These are phyloP conservation scores for Chelon auratus DNA, from an alignment of 2,797 vertebrate species.

Conservation along the genomic window DNA sequence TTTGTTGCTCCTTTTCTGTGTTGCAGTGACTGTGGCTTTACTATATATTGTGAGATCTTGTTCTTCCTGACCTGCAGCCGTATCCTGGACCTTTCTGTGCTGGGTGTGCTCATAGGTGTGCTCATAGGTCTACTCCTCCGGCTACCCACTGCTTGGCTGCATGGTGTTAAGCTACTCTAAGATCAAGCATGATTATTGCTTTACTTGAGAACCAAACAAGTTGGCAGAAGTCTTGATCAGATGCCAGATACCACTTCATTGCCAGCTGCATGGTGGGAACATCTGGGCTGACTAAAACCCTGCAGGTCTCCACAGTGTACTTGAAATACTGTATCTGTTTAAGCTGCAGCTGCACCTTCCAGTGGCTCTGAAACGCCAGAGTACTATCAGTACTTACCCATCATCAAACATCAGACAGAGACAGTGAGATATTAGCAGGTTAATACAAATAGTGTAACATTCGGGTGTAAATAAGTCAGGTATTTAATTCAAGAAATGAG, in stretches of 20 bases:
- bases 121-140: not conserved
- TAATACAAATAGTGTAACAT: not conserved
- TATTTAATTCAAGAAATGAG: not conserved
- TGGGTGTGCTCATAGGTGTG: not conserved
- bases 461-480: not conserved
- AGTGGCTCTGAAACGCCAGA: not conserved
- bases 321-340: not conserved
- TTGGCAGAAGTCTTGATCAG: conserved; percentile 4
- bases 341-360: not conserved
- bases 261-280: not conserved
- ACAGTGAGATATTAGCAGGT: no score
- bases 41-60: not conserved
- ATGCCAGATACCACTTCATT: not conserved
- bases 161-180: not conserved
- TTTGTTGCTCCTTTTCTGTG: not conserved
- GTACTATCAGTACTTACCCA: not conserved
- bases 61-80: not conserved
- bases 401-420: not conserved
- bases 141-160: not conserved
- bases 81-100: not conserved
- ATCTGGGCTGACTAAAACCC: not conserved
- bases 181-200: not conserved
- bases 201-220: not conserved
- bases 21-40: not conserved
- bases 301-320: not conserved